These are phyloP conservation scores for Mus spretus DNA, from an alignment of 2,797 vertebrate species.

Conservation along the genomic window DNA sequence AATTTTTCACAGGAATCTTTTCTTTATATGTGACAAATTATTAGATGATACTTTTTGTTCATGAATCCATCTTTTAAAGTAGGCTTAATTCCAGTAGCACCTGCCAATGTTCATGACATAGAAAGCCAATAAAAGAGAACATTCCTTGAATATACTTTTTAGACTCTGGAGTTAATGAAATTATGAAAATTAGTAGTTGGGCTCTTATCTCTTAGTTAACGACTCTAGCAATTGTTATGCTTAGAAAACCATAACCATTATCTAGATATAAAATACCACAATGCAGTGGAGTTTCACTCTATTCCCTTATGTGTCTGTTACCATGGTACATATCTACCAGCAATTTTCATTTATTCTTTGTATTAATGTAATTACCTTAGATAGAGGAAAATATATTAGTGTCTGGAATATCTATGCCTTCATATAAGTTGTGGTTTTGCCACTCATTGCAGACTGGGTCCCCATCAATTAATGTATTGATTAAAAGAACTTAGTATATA, in stretches of 20 bases:
- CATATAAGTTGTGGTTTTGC: neutral
- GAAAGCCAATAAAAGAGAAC: conserved; percentile 2
- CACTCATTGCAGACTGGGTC: neutral
- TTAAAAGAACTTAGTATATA: neutral
- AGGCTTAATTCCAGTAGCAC: neutral
- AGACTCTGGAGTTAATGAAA: neutral
- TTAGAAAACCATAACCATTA: conserved; percentile 11
- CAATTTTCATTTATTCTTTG: conserved; percentile 5
- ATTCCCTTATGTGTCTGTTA: neutral
- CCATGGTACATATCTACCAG: neutral
- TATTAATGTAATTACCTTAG: neutral
- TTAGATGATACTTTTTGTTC: neutral
- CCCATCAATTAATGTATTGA: neutral
- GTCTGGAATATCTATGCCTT: neutral
- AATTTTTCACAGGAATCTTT: conserved; percentile 9
- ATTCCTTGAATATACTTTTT: conserved; percentile 20
- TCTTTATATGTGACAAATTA: conserved; percentile 23
- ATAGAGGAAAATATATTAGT: neutral
- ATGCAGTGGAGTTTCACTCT: neutral
- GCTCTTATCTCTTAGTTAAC: neutral
- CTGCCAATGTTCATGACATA: conserved; percentile 29
- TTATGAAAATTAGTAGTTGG: neutral
- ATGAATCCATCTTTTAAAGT: neutral
- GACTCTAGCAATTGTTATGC: neutral
- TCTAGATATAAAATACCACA: neutral